Percentiles rank a stretch among this genome's conserved stretches.
phyloP scores from a whole-genome alignment of 2,797 vertebrate genomes.

The Catharus ustulatus region DNA sequence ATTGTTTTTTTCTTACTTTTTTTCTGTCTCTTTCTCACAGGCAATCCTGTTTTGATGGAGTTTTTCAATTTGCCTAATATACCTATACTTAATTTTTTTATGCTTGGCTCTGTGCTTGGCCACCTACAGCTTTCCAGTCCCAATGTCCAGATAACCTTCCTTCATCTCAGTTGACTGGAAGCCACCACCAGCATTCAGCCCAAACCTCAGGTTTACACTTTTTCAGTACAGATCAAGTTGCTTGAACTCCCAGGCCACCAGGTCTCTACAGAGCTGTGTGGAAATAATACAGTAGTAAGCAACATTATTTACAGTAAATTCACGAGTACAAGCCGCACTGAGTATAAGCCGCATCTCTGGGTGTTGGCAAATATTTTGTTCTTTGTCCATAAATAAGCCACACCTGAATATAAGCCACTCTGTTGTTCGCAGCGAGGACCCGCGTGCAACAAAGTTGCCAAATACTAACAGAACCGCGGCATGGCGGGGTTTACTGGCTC shows the following conservation, averaged over 20 bases:
- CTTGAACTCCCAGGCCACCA: not conserved
- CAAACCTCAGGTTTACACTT: not conserved
- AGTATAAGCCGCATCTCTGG: too few relatives aligned
- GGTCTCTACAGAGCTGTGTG: not conserved
- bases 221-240: not conserved
- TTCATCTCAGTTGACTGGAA: not conserved
- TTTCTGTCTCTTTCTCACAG: not conserved
- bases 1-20: not conserved
- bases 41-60: not conserved
- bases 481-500: too few relatives aligned
- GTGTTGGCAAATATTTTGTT: too few relatives aligned
- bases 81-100: too few relatives aligned
- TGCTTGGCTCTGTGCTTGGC: not conserved
- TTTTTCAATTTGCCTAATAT: not conserved
- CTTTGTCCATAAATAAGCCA: too few relatives aligned
- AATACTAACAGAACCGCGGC: too few relatives aligned
- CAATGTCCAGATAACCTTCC: not conserved
- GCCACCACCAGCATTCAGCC: not conserved
- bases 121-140: not conserved
- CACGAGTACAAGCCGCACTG: too few relatives aligned
- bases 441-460: too few relatives aligned
- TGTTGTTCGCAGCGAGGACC: too few relatives aligned
- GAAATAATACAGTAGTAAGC: not conserved
- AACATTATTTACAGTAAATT: not conserved
- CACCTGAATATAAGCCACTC: too few relatives aligned